Base-by-base conservation (phyloP, 2,113 vertebrate genomes). In the Erpornis zantholeuca region DNA sequence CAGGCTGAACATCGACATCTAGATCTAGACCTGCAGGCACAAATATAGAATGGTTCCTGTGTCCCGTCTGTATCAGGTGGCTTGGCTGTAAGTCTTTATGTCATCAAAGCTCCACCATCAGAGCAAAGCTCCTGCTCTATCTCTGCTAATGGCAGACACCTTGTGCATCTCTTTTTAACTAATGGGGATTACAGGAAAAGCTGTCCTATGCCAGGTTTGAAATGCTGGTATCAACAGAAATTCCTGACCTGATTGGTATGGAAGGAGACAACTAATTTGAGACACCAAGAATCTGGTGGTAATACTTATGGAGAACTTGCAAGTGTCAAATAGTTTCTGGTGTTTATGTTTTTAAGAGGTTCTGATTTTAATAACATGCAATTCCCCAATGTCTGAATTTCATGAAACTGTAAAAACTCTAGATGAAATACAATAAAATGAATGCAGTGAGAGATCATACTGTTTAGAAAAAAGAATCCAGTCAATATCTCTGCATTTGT, bases 21-120 rank as follows among this genome's bases (percentile, higher is more conserved):
- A 18, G 66, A 78, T 56, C 52, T 87, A 24, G 73, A 66, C 31
- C 22, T 21, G 7, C 3, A 2, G 50, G 21, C 33, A 75, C 15
- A 79, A 38, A 27, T 1, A 6, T 16, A 49, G 53, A 49, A 45
- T 0, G 0, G 8, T 50, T 6, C n/a, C 13, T n/a, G 19, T 76
- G 16, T 10, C n/a, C 20, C 25, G 56, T 11, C 56, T 49, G 0
- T 38, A 24, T n/a, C 54, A 54, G 3, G 21, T 56, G 29, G 1
- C 45, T 53, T 57, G 3, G 28, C 40, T 66, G 2, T 52, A 35
- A 70, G 38, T 57, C 25, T 64, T 54, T 16, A 45, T 73, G 38
- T 20, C 38, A 50, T 28, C 19, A 47, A 69, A 68, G 3, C 31
- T 77, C 54, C 27, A 59, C 36, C 40, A 33, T 7, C 33, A 31